Conservation (phyloP, 2,797 vertebrate species). For the Tapirus indicus region DNA sequence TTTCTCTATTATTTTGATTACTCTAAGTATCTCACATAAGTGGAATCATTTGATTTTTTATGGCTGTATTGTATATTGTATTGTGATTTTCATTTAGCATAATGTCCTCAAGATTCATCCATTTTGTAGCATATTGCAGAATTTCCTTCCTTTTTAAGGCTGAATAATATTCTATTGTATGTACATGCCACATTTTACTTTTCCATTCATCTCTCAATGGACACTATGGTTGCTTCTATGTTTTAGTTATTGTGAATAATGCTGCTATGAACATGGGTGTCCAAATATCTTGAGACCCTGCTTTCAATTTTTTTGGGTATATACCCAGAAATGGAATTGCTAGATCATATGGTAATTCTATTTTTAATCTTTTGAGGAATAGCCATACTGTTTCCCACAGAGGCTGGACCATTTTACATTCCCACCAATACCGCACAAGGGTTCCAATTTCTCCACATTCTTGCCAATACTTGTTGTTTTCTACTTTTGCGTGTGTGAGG, state of each 20-base stretch:
- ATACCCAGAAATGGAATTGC: neutral
- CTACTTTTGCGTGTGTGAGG: neutral
- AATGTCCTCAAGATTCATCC: neutral
- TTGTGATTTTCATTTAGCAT: neutral
- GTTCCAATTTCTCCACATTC: too few relatives aligned
- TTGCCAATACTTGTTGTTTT: neutral
- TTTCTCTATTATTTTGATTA: neutral
- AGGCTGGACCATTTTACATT: too few relatives aligned
- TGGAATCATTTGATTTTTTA: neutral
- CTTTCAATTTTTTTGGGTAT: neutral
- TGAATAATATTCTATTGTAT: neutral
- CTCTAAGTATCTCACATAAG: neutral
- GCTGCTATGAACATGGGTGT: neutral
- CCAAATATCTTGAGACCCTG: neutral
- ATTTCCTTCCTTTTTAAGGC: neutral
- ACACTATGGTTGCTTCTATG: too few relatives aligned
- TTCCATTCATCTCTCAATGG: too few relatives aligned
- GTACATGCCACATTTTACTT: too few relatives aligned
- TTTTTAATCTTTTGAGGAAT: too few relatives aligned
- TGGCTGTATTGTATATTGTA: neutral
- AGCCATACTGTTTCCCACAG: too few relatives aligned
- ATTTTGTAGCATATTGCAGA: neutral
- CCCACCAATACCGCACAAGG: too few relatives aligned
- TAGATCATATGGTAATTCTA: neutral
- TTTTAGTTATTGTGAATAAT: too few relatives aligned